These are phyloP conservation scores for Chamaetylas fuelleborni DNA, from an alignment of 2,113 vertebrate species.

Conservation along the genomic window DNA sequence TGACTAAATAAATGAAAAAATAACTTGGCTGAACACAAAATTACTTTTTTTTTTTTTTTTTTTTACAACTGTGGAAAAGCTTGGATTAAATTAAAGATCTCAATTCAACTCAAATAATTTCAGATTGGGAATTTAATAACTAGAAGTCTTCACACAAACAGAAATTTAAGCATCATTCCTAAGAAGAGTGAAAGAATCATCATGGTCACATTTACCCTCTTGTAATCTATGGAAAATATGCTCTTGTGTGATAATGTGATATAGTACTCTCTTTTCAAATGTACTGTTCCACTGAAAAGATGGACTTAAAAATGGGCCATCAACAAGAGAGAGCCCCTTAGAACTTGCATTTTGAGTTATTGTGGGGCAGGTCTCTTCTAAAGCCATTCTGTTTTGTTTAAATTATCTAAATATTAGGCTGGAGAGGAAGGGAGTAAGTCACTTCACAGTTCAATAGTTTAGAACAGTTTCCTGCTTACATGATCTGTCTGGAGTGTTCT, in stretches of 20 bases:
- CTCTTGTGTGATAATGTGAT: not conserved
- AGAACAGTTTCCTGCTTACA: not conserved
- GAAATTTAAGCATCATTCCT: not conserved
- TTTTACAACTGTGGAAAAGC: not conserved
- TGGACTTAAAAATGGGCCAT: not conserved
- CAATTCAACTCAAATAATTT: not conserved
- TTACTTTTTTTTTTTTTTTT: not conserved
- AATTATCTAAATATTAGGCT: not conserved
- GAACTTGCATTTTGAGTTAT: not conserved
- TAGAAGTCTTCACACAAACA: not conserved
- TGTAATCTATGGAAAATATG: not conserved
- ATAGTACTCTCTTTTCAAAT: not conserved
- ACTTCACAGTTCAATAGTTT: not conserved
- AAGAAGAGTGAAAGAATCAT: not conserved
- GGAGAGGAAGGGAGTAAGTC: not conserved
- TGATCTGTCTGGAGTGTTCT: not conserved
- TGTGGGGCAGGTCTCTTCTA: not conserved
- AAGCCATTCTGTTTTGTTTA: not conserved
- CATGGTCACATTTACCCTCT: not conserved
- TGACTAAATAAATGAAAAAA: slow-evolving; percentile 49
- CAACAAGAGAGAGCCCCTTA: not conserved
- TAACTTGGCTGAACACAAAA: slow-evolving; percentile 19
- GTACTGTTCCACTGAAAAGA: not conserved
- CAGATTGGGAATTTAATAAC: not conserved
- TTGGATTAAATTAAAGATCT: slow-evolving; percentile 18